phyloP scores from a whole-genome alignment of 1,140 invertebrate genomes.

The Coenobita brevimanus region DNA sequence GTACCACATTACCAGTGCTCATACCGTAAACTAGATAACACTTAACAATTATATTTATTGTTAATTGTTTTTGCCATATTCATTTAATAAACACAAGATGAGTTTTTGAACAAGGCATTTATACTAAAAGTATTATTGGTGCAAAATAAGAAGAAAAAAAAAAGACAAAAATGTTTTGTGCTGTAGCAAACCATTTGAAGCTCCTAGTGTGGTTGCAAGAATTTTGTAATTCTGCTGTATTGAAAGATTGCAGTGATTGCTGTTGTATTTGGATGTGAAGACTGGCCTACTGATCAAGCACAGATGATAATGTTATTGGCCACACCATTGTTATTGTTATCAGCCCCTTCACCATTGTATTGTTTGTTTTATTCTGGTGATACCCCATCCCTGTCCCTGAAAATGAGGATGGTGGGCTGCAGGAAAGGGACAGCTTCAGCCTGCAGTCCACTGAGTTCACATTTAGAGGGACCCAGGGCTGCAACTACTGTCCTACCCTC shows the following conservation, averaged over 20 bases:
- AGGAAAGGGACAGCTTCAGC: too few species aligned
- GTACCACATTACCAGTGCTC: slow-evolving; percentile 39
- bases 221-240: slow-evolving; percentile 19
- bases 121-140: slow-evolving; percentile 39
- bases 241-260: neutral
- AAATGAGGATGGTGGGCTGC: too few species aligned
- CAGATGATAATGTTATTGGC: neutral
- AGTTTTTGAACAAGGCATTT: slow-evolving; percentile 23
- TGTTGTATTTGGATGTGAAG: neutral
- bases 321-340: too few species aligned
- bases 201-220: slow-evolving; percentile 15
- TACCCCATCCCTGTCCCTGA: too few species aligned
- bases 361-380: too few species aligned
- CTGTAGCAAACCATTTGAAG: neutral
- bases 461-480: too few species aligned
- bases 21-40: neutral
- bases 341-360: too few species aligned
- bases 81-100: neutral
- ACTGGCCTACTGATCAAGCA: neutral
- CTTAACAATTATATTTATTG: neutral
- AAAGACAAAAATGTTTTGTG: slow-evolving; percentile 3
- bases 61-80: neutral
- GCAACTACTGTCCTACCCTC: too few species aligned
- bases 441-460: too few species aligned
- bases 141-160: slow-evolving; percentile 17